Percentiles rank a stretch among this genome's conserved stretches.
phyloP scores from a whole-genome alignment of 2,113 vertebrate species.

The Cariama cristata region DNA sequence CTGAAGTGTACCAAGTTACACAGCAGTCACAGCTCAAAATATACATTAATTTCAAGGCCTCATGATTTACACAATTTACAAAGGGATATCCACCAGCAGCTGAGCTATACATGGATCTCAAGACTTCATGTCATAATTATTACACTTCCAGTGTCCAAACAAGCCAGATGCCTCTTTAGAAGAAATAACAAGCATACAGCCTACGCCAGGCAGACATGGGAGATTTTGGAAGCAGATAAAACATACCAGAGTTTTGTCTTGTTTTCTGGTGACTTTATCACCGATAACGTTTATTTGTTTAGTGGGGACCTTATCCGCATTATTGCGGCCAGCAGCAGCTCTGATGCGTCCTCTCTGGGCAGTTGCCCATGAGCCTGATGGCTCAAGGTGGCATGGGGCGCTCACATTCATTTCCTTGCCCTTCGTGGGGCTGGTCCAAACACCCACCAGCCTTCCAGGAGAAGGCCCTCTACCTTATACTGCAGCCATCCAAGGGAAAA shows the following conservation, averaged over 20 bases:
- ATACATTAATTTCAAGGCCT: constrained; percentile 35
- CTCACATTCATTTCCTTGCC: not conserved
- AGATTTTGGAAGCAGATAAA: not conserved
- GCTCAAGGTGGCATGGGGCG: not conserved
- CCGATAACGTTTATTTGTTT: not conserved
- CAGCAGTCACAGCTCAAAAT: not conserved
- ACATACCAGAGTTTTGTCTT: not conserved
- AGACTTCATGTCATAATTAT: not conserved
- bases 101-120: not conserved
- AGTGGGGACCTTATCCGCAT: rapidly evolving
- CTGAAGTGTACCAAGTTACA: not conserved
- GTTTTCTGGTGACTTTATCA: not conserved
- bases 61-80: constrained; percentile 12
- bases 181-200: not conserved
- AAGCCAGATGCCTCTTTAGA: not conserved
- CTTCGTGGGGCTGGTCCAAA: not conserved
- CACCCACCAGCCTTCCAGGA: not conserved
- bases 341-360: not conserved
- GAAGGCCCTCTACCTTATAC: not conserved
- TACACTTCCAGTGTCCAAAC: not conserved
- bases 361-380: not conserved
- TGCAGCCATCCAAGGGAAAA: not conserved
- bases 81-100: not conserved
- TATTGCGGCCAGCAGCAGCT: not conserved
- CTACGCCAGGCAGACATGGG: not conserved